phyloP scores from a whole-genome alignment of 1,140 invertebrate genomes.

The Anastrepha obliqua region DNA sequence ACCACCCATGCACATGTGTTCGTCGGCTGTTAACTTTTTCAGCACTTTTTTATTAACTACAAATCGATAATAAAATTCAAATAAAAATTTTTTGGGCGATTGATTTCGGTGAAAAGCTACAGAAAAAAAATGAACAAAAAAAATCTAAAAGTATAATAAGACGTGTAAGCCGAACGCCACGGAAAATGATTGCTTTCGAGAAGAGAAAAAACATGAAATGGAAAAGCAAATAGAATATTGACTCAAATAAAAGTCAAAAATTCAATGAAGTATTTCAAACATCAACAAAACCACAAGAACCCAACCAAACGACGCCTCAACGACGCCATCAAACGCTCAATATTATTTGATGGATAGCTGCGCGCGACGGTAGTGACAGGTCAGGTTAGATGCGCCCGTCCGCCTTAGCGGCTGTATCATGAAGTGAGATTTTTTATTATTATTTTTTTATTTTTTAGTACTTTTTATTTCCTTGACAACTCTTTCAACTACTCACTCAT shows the following conservation, averaged over 20 bases:
- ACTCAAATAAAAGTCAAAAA: conserved; percentile 27
- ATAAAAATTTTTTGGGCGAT: conserved; percentile 20
- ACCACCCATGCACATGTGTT: not conserved
- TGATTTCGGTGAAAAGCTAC: not conserved
- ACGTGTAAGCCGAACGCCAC: not conserved
- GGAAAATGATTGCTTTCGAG: not conserved
- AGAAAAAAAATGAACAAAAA: not conserved
- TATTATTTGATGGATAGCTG: conserved; percentile 29
- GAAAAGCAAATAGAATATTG: not conserved
- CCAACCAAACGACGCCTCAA: not conserved
- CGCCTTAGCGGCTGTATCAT: not conserved
- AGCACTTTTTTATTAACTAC: conserved; percentile 19
- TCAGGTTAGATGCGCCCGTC: conserved; percentile 42
- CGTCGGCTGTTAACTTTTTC: not conserved
- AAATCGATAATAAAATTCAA: conserved; percentile 46
- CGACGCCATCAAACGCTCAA: conserved; percentile 1
- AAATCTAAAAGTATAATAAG: not conserved
- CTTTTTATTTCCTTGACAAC: not conserved
- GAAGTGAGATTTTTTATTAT: not conserved
- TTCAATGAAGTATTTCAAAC: conserved; percentile 46
- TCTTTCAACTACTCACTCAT: conserved; percentile 4
- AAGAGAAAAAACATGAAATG: not conserved
- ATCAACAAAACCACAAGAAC: conserved; percentile 15
- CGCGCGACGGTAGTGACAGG: conserved; percentile 49
- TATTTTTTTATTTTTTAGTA: not conserved